Evolutionary conservation across 2,113 vertebrate species (phyloP).

Genomic region (Xiphophorus hellerii): DNA sequence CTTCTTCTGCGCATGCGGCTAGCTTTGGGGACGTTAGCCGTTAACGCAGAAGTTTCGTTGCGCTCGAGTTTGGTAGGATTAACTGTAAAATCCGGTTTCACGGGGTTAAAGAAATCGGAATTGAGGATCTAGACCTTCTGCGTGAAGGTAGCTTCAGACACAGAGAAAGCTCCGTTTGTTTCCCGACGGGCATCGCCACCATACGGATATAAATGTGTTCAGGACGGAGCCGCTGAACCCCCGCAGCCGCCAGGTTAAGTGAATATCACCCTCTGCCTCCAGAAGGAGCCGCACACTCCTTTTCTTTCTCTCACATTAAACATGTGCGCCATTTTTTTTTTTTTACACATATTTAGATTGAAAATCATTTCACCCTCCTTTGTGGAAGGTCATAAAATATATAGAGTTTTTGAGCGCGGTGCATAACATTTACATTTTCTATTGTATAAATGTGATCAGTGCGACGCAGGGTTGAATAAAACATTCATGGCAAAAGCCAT

Average conservation of each 20-base stretch:
- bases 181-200: conserved; percentile 26
- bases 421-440: conserved; percentile 82
- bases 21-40: too few species aligned
- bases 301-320: conserved; percentile 61
- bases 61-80: too few species aligned
- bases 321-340: conserved; percentile 67
- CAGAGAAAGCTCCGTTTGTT: conserved; percentile 55
- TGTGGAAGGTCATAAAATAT: conserved; percentile 80
- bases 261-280: conserved; percentile 68
- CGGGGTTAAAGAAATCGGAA: too few species aligned
- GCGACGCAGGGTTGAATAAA: conserved; percentile 73
- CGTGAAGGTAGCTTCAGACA: conserved; percentile 19
- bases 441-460: conserved; percentile 77
- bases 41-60: too few species aligned
- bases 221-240: conserved; percentile 41
- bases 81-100: too few species aligned
- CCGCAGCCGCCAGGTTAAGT: conserved; percentile 65
- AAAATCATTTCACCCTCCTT: conserved; percentile 76
- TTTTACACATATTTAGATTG: conserved; percentile 68
- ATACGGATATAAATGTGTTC: conserved; percentile 62
- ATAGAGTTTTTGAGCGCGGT: conserved; percentile 65
- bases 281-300: conserved; percentile 43
- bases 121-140: too few species aligned
- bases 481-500: conserved; percentile 79
- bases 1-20: too few species aligned